Percentiles rank a stretch among this genome's conserved stretches.
Conservation (phyloP, 2,888 invertebrate species). For the Cyclophora punctaria region DNA sequence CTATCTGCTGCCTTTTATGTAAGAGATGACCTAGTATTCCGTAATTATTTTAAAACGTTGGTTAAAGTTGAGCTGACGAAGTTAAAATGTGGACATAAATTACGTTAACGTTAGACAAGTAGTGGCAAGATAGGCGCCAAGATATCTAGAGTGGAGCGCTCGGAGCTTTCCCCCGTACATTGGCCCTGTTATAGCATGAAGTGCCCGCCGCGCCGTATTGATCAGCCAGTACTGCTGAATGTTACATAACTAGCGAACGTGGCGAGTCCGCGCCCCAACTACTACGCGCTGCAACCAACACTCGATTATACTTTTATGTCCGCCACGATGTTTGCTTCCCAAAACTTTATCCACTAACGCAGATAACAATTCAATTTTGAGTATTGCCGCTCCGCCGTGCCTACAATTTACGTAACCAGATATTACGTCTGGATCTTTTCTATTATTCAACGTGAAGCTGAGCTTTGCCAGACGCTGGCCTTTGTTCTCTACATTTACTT, state of each 20-base stretch:
- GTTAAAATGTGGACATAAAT: slow-evolving; percentile 25
- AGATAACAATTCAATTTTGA: slow-evolving; percentile 12
- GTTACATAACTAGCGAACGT: slow-evolving; percentile 51
- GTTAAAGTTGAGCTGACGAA: slow-evolving; percentile 18
- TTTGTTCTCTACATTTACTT: too few relatives aligned
- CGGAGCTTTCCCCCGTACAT: slow-evolving; percentile 51
- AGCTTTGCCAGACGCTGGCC: too few relatives aligned
- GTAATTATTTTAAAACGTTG: neutral
- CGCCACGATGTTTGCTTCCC: slow-evolving; percentile 23
- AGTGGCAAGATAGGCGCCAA: slow-evolving; percentile 43
- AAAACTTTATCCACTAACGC: slow-evolving; percentile 21
- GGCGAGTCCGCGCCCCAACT: slow-evolving; percentile 42
- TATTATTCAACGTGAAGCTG: neutral
- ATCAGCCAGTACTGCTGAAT: slow-evolving; percentile 62
- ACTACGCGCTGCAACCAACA: slow-evolving; percentile 42
- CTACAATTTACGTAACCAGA: slow-evolving; percentile 16
- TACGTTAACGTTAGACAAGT: slow-evolving; percentile 27
- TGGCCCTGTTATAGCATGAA: slow-evolving; percentile 55
- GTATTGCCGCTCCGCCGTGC: slow-evolving; percentile 13
- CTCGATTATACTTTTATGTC: slow-evolving; percentile 27
- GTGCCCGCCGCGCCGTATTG: slow-evolving; percentile 56
- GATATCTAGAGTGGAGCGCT: slow-evolving; percentile 37
- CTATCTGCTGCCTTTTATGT: neutral
- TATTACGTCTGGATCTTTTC: slow-evolving; percentile 11
- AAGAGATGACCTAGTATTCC: neutral